These are phyloP conservation scores for Odontocolon sp. DNA, from an alignment of 2,888 invertebrate genomes.

Conservation along the genomic window DNA sequence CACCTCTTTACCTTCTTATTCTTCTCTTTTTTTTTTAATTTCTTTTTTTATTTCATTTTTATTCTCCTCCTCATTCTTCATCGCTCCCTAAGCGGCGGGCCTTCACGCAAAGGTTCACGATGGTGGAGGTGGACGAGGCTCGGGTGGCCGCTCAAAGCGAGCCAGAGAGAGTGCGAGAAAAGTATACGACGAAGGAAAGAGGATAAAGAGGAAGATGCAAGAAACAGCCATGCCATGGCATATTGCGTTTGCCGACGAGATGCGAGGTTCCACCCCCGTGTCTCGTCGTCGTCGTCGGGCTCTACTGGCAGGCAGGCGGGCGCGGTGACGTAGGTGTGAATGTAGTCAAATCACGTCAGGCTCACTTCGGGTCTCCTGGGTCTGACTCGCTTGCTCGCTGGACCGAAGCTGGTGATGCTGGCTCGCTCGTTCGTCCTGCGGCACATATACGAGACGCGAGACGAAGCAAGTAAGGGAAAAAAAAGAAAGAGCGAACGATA, in stretches of 20 bases:
- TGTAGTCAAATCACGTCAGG: conserved; percentile 78
- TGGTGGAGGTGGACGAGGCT: conserved; percentile 41
- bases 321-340: conserved; percentile 76
- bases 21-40: conserved; percentile 21
- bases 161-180: conserved; percentile 44
- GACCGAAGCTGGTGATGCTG: not conserved
- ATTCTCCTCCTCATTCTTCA: conserved; percentile 60
- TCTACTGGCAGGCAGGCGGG: conserved; percentile 57
- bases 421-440: conserved; percentile 18
- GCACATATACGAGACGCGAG: conserved; percentile 7
- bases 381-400: conserved; percentile 13
- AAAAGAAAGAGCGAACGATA: not conserved
- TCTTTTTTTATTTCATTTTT: conserved; percentile 57
- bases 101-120: conserved; percentile 34
- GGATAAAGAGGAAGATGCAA: not conserved
- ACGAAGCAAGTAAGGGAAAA: not conserved
- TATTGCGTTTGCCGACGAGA: conserved; percentile 26
- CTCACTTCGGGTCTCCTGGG: conserved; percentile 65
- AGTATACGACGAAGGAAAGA: conserved; percentile 5
- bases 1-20: conserved; percentile 43
- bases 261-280: conserved; percentile 63
- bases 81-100: conserved; percentile 45
- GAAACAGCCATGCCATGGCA: conserved; percentile 32
- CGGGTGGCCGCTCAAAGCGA: conserved; percentile 45
- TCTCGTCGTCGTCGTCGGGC: conserved; percentile 53